These are phyloP conservation scores for Passer domesticus DNA, from an alignment of 2,113 vertebrate species.

Conservation along the genomic window DNA sequence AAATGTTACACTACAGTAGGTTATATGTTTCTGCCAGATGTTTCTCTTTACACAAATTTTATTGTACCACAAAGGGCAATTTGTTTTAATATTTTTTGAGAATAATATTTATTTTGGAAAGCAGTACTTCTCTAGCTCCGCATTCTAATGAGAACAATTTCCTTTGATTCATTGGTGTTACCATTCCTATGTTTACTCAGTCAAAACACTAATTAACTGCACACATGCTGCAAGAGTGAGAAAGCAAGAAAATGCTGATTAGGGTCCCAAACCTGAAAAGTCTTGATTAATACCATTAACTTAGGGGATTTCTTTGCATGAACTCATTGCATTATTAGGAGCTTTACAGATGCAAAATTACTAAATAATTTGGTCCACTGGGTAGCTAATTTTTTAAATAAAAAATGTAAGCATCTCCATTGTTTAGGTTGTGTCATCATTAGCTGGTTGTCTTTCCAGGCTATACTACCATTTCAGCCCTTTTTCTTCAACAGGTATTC, in stretches of 20 bases:
- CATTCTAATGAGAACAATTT: constrained; percentile 72
- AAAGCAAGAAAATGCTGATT: constrained; percentile 10
- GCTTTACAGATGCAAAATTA: background rate
- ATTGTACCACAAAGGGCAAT: constrained; percentile 67
- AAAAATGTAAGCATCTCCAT: background rate
- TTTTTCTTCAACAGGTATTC: background rate
- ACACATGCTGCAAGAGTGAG: constrained; percentile 29
- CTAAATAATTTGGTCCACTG: background rate
- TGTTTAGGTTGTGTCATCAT: background rate
- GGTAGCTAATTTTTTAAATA: background rate
- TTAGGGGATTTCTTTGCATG: background rate
- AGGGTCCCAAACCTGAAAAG: background rate
- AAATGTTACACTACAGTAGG: constrained; percentile 63
- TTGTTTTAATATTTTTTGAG: constrained; percentile 73
- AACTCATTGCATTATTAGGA: background rate
- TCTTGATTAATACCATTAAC: background rate
- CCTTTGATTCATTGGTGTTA: constrained; percentile 69
- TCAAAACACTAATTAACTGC: constrained; percentile 70
- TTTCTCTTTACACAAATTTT: constrained; percentile 71
- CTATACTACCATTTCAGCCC: background rate
- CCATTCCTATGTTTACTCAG: constrained; percentile 57
- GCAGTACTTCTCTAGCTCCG: constrained; percentile 60
- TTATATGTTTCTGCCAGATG: constrained; percentile 72
- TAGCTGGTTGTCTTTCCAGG: background rate
- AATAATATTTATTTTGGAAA: constrained; percentile 73